Evolutionary conservation across 2,888 invertebrate genomes (phyloP).

Genomic region (Chloroclysta siterata): DNA sequence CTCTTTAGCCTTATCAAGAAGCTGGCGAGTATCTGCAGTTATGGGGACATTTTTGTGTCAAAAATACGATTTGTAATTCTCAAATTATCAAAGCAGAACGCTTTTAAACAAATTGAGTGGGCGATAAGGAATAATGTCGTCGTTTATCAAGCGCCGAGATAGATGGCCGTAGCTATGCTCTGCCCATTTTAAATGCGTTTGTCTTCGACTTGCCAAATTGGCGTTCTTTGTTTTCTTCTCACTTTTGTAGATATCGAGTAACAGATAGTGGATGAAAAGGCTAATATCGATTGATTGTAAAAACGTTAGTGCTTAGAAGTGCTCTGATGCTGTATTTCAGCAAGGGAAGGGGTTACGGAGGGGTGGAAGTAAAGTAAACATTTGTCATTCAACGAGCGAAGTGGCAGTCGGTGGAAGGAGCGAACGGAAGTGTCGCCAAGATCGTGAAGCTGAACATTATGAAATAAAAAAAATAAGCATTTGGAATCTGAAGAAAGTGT

Average conservation of each 20-base stretch:
- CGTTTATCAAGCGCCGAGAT: constrained; percentile 84
- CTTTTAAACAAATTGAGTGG: constrained; percentile 85
- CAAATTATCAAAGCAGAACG: constrained; percentile 85
- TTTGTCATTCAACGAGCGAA: constrained; percentile 67
- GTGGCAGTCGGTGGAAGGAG: constrained; percentile 53
- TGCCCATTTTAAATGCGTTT: constrained; percentile 85
- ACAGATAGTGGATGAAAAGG: constrained; percentile 50
- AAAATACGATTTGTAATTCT: constrained; percentile 83
- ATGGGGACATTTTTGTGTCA: constrained; percentile 80
- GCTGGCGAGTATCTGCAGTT: constrained; percentile 69
- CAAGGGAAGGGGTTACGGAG: constrained; percentile 57
- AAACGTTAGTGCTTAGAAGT: constrained; percentile 48
- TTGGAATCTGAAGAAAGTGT: not conserved
- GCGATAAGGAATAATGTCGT: constrained; percentile 85
- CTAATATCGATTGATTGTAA: constrained; percentile 52
- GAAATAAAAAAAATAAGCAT: constrained; percentile 35
- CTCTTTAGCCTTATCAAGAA: constrained; percentile 60
- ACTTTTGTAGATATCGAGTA: constrained; percentile 58
- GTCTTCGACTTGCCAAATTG: constrained; percentile 83
- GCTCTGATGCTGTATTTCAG: constrained; percentile 53
- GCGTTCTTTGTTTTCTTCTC: constrained; percentile 78
- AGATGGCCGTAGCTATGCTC: constrained; percentile 82
- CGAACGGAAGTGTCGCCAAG: constrained; percentile 44
- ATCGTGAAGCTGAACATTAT: constrained; percentile 43
- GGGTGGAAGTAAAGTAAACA: constrained; percentile 68